Base-by-base conservation (phyloP, 2,888 invertebrate species). In the Pollenia angustigena region DNA sequence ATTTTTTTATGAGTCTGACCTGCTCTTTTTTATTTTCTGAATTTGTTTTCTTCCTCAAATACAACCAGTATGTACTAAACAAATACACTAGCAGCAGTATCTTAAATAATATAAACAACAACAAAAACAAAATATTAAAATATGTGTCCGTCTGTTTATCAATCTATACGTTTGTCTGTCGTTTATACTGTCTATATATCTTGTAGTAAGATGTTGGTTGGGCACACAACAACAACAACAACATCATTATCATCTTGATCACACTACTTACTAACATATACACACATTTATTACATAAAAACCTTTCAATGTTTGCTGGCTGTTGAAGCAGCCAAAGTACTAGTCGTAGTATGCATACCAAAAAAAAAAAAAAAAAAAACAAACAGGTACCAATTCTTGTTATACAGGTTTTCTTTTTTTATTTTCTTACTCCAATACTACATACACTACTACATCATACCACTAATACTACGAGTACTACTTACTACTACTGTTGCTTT, bases 331-430 rank as follows among this genome's bases (percentile, higher is more conserved):
- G 58, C 64, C 48, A 46, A 66, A 60, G 60, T 62, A 72, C 60
- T 56, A 66, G 66, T 60, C 23, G 54, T 56, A 56, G 72, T 74
- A 50, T 72, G 76, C 71, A 76, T 82, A 78, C 69, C 11, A 60
- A n/a, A 72, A 18, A 56, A 56, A 44, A 62, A 58, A 62, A 66
- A 54, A 78, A 48, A 71, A 68, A 78, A 56, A 9, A 78, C 42
- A 87, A 86, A 87, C 88, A 88, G 88, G 88, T 88, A 88, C 88
- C 75, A 85, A 81, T 88, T 88, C 88, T 88, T 85, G 88, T 85
- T 82, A 88, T 88, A 76, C 88, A 76, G 88, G 88, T 88, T 88
- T 85, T 83, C 68, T 64, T 74, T 66, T 85, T 74, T 84, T 64
- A 52, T 44, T 80, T 83, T 64, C 56, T 69, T 68, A 83, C 75